Evolutionary conservation across 1,140 invertebrate species (phyloP), one percentile per base, ranked within the genome.

Genomic region (Planococcus citri): DNA sequence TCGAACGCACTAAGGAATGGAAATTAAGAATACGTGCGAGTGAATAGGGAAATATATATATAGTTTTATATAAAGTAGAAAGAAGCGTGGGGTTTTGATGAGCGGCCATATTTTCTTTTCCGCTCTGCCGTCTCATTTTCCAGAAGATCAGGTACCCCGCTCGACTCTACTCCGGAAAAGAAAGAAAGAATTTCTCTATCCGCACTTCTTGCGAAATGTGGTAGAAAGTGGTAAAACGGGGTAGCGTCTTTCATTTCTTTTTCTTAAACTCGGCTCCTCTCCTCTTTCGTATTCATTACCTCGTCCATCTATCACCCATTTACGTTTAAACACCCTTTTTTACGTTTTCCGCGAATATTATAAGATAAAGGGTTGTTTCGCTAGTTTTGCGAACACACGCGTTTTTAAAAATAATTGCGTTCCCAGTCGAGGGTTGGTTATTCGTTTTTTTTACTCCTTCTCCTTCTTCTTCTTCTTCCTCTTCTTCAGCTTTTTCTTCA

Each of bases 81-180:
- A 64, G 60, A 17, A 25, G 60, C 21, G 60, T 64, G 37, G 68
- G 29, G 37, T 22, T 38, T 68, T 68, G 68, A 68, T 68, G 68
- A 68, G 68, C 68, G 68, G 68, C 68, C 68, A 68, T 68, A 68
- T 68, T 68, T 68, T 68, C 68, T 68, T 68, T 68, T 64, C 60
- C 60, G 60, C 25, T 64, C 25, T 27, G 8, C 22, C 60, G 22
- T 12, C 60, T 64, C 25, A 64, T 64, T 64, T 64, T 64, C 60
- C 60, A 64, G 20, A 64, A 64, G 14, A 64, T 64, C 60, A 64
- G 60, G 60, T 64, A 64, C 60, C 60, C 60, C 60, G 21, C 25
- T 21, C 17, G 25, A 24, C 60, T n/a, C n/a, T 27, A 25, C 22
- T 64, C 60, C 60, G 22, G 25, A 64, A 64, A 64, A 64, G 60